Conservation (phyloP, 2,113 vertebrate genomes). For the Sardina pilchardus region DNA sequence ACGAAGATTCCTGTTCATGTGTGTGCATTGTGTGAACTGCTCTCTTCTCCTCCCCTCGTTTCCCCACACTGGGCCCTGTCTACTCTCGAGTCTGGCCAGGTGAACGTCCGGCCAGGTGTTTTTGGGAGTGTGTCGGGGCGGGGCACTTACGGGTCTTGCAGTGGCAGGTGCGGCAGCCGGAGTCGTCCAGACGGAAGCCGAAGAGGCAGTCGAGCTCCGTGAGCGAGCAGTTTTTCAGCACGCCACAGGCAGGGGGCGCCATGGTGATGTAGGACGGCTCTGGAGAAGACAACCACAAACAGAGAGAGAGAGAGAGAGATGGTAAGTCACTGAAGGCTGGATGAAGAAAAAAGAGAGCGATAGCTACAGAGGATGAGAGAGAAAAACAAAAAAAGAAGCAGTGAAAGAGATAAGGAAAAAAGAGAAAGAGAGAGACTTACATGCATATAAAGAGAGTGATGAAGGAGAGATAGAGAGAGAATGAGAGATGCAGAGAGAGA, state of each 20-base stretch:
- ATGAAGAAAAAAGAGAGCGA: too few relatives aligned
- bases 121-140: not conserved
- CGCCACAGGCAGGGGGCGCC: slow-evolving; percentile 78
- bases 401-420: not conserved
- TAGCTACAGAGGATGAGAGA: not conserved
- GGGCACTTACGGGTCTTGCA: slow-evolving; percentile 83
- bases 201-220: slow-evolving; percentile 78
- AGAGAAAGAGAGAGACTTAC: not conserved
- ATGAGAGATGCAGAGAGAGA: too few relatives aligned
- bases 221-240: slow-evolving; percentile 79
- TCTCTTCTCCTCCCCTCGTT: too few relatives aligned
- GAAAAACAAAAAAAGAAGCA: not conserved
- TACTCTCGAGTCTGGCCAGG: too few relatives aligned
- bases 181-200: slow-evolving; percentile 78
- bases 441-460: too few relatives aligned
- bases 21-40: too few relatives aligned
- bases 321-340: slow-evolving; percentile 35
- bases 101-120: too few relatives aligned
- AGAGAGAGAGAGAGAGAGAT: slow-evolving; percentile 12
- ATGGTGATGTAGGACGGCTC: slow-evolving; percentile 89
- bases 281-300: slow-evolving; percentile 48
- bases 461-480: too few relatives aligned
- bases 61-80: too few relatives aligned
- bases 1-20: too few relatives aligned
- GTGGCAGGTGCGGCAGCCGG: slow-evolving; percentile 80